Evolutionary conservation across 1,140 invertebrate genomes (phyloP).

Genomic region (Psilanteris sp.): DNA sequence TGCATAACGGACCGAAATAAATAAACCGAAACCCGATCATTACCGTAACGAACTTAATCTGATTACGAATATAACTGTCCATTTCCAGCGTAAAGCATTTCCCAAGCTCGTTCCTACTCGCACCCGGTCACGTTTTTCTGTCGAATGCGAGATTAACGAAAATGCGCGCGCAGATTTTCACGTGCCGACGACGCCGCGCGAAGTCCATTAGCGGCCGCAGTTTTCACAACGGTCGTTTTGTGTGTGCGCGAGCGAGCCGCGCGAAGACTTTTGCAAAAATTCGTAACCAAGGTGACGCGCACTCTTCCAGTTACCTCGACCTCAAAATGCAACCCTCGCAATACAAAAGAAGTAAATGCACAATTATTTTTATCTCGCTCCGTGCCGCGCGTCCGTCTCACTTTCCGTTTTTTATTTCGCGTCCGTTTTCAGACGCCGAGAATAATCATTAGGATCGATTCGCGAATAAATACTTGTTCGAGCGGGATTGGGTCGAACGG

Average conservation of each 20-base stretch:
- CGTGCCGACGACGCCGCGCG: too few relatives aligned
- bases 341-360: slow-evolving; percentile 38
- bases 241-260: slow-evolving; percentile 6
- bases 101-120: slow-evolving; percentile 20
- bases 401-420: slow-evolving; percentile 11
- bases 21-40: background rate
- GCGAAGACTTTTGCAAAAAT: slow-evolving; percentile 43
- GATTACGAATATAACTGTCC: slow-evolving; percentile 4
- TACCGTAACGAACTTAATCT: slow-evolving; percentile 13
- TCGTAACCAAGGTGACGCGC: slow-evolving; percentile 48
- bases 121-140: slow-evolving; percentile 29
- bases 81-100: slow-evolving; percentile 18
- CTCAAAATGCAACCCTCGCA: slow-evolving; percentile 52
- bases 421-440: slow-evolving; percentile 6
- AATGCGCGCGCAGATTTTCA: background rate
- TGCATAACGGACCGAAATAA: slow-evolving; percentile 2
- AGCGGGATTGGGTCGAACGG: slow-evolving; percentile 9
- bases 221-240: slow-evolving; percentile 27
- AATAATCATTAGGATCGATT: slow-evolving; percentile 34
- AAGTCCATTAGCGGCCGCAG: slow-evolving; percentile 10
- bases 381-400: background rate
- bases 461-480: slow-evolving; percentile 20
- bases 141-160: slow-evolving; percentile 9
- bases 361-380: slow-evolving; percentile 29
- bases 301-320: slow-evolving; percentile 51